phyloP scores from a whole-genome alignment of 1,140 invertebrate genomes.

The Drosophila nigrodunni region DNA sequence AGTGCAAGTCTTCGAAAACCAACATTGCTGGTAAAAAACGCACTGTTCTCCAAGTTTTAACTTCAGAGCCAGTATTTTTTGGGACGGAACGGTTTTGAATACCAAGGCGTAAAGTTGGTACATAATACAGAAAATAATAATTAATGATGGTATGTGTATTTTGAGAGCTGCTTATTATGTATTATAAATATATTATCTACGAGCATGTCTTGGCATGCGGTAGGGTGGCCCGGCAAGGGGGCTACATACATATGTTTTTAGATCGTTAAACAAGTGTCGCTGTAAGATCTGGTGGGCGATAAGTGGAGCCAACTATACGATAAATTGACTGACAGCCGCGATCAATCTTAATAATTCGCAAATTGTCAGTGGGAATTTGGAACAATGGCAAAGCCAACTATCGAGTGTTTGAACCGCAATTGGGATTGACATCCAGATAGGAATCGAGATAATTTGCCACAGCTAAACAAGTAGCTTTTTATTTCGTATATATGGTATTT shows the following conservation, averaged over 20 bases:
- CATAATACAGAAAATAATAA: slow-evolving; percentile 53
- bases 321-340: slow-evolving; percentile 2
- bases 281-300: slow-evolving; percentile 29
- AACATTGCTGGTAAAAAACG: no score
- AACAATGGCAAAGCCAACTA: slow-evolving; percentile 3
- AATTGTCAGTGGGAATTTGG: slow-evolving; percentile 29
- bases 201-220: slow-evolving; percentile 17
- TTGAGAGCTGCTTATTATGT: slow-evolving; percentile 47
- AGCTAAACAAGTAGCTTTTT: background rate
- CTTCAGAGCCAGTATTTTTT: background rate
- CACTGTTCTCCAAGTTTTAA: slow-evolving; percentile 9
- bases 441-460: background rate
- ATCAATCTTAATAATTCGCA: slow-evolving; percentile 50
- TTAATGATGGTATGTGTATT: slow-evolving; percentile 71
- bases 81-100: slow-evolving; percentile 17
- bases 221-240: background rate
- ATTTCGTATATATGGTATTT: background rate
- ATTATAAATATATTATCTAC: slow-evolving; percentile 63
- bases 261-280: slow-evolving; percentile 25
- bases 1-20: slow-evolving; percentile 22
- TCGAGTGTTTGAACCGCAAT: background rate
- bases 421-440: background rate
- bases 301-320: background rate
- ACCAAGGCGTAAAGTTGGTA: slow-evolving; percentile 30
- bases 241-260: background rate